phyloP scores from a whole-genome alignment of 2,113 vertebrate species.

The Nymphicus hollandicus region DNA sequence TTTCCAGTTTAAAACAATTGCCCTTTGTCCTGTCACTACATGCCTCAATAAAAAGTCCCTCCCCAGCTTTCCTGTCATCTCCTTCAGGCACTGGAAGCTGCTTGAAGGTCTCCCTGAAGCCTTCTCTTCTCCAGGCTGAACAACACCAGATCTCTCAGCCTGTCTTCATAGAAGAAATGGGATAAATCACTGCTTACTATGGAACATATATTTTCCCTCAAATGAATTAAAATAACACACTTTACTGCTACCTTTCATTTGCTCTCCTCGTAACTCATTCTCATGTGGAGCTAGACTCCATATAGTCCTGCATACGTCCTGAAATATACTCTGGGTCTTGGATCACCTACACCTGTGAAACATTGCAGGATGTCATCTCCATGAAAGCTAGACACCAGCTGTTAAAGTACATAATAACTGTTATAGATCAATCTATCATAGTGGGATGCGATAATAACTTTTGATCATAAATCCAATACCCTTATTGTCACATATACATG shows the following conservation, averaged over 20 bases:
- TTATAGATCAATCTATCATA: not conserved
- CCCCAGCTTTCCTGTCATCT: not conserved
- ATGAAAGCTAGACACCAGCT: not conserved
- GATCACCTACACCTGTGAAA: not conserved
- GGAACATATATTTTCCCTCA: not conserved
- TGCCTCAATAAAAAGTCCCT: not conserved
- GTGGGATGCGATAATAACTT: not conserved
- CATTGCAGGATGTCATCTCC: not conserved
- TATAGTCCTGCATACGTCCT: not conserved
- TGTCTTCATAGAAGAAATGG: not conserved
- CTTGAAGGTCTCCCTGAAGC: not conserved
- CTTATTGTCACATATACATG: not conserved
- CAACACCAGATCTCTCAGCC: not conserved
- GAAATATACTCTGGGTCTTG: not conserved
- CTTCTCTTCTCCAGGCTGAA: not conserved
- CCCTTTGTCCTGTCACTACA: not conserved
- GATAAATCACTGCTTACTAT: not conserved
- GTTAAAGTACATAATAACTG: not conserved
- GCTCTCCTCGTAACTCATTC: not conserved
- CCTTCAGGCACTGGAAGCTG: not conserved
- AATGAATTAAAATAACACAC: not conserved
- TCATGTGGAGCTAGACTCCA: not conserved
- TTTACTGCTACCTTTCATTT: not conserved
- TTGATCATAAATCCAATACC: not conserved
- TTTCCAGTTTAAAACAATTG: not conserved